Base-by-base conservation (phyloP, 2,888 invertebrate species). In the Morpho deidamia region DNA sequence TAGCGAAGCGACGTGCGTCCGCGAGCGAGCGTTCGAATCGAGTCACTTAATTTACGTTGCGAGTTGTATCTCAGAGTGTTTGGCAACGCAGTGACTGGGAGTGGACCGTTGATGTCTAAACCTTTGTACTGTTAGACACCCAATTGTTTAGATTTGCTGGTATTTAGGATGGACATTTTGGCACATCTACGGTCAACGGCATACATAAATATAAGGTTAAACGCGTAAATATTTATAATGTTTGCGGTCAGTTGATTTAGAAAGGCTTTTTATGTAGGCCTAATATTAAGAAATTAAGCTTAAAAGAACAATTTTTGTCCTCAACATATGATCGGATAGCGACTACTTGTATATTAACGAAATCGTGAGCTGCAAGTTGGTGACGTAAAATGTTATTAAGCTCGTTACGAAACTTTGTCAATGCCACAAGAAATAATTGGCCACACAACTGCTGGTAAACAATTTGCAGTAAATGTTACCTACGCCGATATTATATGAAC, bases 71-170 rank as follows among this genome's bases (percentile, higher is more conserved):
- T 59, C 53, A 46, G 53, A 53, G 49, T 58, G 60, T 62, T 63
- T 61, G 45, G 59, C 46, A 62, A 62, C 55, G 59, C 59, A 58
- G 55, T 74, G 72, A 68, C 67, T 64, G 55, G 63, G 51, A 60
- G 61, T 57, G 58, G 60, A 71, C 72, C 71, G 75, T 70, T 74
- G 83, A 81, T 79, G 82, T 78, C 82, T 78, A 75, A 78, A 73
- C 76, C 74, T 68, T 60, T 69, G 70, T 67, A 67, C 69, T 65
- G 70, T 68, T 71, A 71, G 63, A 60, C 66, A 68, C 66, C 67
- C 70, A 67, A 68, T 68, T 72, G 68, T 70, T 69, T 66, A 66
- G 66, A 65, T 67, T 68, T 69, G 64, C 62, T 67, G 67, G 70
- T 67, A 72, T 71, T 69, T 64, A 61, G 65, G 66, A 62, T 62